Conservation (phyloP, 64 coral and sea anemone genomes). For the Dendronephthya gigantea region DNA sequence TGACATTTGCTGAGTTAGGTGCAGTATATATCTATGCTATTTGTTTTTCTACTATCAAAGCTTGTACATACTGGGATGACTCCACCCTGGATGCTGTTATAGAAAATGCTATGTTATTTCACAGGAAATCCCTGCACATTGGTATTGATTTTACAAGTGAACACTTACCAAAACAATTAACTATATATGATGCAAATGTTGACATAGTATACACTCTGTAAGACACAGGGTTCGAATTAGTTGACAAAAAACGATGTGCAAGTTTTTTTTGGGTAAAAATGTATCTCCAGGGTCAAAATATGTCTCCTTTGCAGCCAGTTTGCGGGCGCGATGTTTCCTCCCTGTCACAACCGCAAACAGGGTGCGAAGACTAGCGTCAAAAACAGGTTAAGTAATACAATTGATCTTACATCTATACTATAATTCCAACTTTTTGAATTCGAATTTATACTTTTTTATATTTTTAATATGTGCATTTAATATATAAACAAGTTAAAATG, state of each 20-base stretch:
- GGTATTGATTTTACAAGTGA: too few relatives aligned
- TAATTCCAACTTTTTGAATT: background rate
- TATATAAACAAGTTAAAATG: background rate
- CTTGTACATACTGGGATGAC: too few relatives aligned
- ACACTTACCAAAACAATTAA: too few relatives aligned
- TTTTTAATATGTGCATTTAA: background rate
- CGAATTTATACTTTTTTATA: background rate
- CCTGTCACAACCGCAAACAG: background rate
- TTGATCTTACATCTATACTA: background rate
- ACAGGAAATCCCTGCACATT: too few relatives aligned
- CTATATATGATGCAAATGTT: too few relatives aligned
- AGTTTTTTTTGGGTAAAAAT: background rate
- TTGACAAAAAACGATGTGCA: background rate
- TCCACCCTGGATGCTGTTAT: too few relatives aligned
- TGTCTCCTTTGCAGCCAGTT: background rate
- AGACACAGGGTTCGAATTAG: background rate
- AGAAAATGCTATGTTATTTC: too few relatives aligned
- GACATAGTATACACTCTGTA: too few relatives aligned
- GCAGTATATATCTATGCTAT: too few relatives aligned
- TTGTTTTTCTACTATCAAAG: too few relatives aligned
- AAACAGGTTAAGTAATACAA: too few relatives aligned
- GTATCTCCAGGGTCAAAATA: background rate
- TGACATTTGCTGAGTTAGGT: too few relatives aligned
- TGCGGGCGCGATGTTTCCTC: background rate
- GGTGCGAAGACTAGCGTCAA: background rate